Evolutionary conservation across 2,888 invertebrate species (phyloP).

Genomic region (Phrixothrix hirtus): DNA sequence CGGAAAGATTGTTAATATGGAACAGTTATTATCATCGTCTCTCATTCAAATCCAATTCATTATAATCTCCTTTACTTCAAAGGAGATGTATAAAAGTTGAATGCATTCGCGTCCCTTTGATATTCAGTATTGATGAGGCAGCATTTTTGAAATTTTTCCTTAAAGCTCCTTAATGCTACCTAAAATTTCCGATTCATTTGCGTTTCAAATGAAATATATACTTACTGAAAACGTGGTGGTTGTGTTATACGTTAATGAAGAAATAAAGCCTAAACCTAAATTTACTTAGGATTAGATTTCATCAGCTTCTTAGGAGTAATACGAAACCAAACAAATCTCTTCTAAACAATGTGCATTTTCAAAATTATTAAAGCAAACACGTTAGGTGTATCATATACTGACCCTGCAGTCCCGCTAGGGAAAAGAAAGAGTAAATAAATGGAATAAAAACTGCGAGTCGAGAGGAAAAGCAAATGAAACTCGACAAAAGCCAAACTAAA

Average conservation of each 20-base stretch:
- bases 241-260: conserved; percentile 1
- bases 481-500: conserved; percentile 26
- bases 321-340: background rate
- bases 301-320: too few relatives aligned
- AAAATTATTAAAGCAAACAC: conserved; percentile 25
- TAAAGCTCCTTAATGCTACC: conserved; percentile 24
- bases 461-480: conserved; percentile 21
- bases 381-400: conserved; percentile 14
- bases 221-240: conserved; percentile 8
- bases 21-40: conserved; percentile 26
- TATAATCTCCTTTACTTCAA: conserved; percentile 30
- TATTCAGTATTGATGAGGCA: conserved; percentile 37
- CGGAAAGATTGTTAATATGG: conserved; percentile 17
- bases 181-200: conserved; percentile 29
- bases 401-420: conserved; percentile 15
- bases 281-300: too few relatives aligned
- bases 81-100: conserved; percentile 24
- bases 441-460: conserved; percentile 18
- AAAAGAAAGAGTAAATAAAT: conserved; percentile 23
- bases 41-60: conserved; percentile 30
- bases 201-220: conserved; percentile 26
- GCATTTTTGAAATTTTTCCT: conserved; percentile 35
- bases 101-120: conserved; percentile 32
- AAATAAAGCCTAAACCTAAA: background rate
- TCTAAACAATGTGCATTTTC: conserved; percentile 16